A percentile compares a stretch with the other conserved stretches of the same genome.
phyloP scores from a whole-genome alignment of 2,888 invertebrate species.

The Drosophila mayaguana region DNA sequence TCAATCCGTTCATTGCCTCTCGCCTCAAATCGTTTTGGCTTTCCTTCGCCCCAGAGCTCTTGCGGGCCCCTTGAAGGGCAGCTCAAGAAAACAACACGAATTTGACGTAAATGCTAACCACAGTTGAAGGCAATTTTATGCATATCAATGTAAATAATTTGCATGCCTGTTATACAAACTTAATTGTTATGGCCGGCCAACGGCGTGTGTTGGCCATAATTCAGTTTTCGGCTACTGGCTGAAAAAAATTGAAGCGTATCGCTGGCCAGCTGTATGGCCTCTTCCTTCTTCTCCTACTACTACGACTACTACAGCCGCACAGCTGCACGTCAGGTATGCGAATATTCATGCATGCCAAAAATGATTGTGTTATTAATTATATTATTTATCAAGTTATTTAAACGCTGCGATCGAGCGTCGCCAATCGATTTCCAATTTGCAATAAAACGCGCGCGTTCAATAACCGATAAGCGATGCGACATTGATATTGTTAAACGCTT shows the following conservation, averaged over 20 bases:
- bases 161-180: conserved; percentile 49
- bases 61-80: conserved; percentile 47
- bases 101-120: conserved; percentile 60
- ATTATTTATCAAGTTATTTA: conserved; percentile 64
- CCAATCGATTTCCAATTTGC: conserved; percentile 67
- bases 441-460: conserved; percentile 56
- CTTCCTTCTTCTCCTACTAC: conserved; percentile 31
- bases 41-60: conserved; percentile 31
- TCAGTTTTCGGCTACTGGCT: conserved; percentile 33
- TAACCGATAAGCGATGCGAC: conserved; percentile 65
- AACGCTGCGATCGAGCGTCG: conserved; percentile 41
- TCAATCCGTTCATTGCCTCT: conserved; percentile 41
- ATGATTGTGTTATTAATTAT: conserved; percentile 58
- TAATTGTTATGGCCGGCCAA: conserved; percentile 34
- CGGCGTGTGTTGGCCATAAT: conserved; percentile 24
- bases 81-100: conserved; percentile 16
- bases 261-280: conserved; percentile 5
- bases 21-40: conserved; percentile 14
- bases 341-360: conserved; percentile 51
- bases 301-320: conserved; percentile 5
- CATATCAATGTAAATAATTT: conserved; percentile 67
- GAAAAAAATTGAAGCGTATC: conserved; percentile 35
- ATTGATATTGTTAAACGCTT: conserved; percentile 49
- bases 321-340: conserved; percentile 43
- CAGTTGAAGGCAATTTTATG: conserved; percentile 73